Conservation (phyloP, 2,888 invertebrate species). For the Lepetodrilus schrolli region DNA sequence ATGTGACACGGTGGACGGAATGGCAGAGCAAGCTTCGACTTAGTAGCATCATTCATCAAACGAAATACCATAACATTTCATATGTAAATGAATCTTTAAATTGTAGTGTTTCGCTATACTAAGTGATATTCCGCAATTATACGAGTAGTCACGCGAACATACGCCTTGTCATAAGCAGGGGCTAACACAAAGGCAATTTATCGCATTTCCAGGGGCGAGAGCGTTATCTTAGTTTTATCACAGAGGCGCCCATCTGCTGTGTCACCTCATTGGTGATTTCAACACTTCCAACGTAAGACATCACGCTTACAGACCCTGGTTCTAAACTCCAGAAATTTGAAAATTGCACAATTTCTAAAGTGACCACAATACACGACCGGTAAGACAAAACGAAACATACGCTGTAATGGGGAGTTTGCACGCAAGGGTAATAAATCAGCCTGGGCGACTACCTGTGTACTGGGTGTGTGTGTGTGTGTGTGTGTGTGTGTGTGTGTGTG, state of each 20-base stretch:
- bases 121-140: not conserved
- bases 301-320: conserved; percentile 4
- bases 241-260: not conserved
- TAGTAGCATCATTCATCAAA: not conserved
- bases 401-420: not conserved
- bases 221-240: not conserved
- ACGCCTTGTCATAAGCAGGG: not conserved
- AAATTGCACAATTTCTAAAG: conserved; percentile 21
- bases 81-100: conserved; percentile 14
- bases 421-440: conserved; percentile 14
- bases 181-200: not conserved
- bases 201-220: not conserved
- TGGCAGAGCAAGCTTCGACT: not conserved
- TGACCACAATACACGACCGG: not conserved
- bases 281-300: conserved; percentile 21
- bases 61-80: not conserved
- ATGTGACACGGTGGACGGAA: not conserved
- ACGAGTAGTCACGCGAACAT: conserved; percentile 5
- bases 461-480: too few relatives aligned
- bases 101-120: not conserved
- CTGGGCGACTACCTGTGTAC: too few relatives aligned
- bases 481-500: too few relatives aligned
- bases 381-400: conserved; percentile 7
- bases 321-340: conserved; percentile 4
- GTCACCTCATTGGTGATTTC: conserved; percentile 6